Conservation (phyloP, 2,888 invertebrate genomes). For the Pyralis farinalis region DNA sequence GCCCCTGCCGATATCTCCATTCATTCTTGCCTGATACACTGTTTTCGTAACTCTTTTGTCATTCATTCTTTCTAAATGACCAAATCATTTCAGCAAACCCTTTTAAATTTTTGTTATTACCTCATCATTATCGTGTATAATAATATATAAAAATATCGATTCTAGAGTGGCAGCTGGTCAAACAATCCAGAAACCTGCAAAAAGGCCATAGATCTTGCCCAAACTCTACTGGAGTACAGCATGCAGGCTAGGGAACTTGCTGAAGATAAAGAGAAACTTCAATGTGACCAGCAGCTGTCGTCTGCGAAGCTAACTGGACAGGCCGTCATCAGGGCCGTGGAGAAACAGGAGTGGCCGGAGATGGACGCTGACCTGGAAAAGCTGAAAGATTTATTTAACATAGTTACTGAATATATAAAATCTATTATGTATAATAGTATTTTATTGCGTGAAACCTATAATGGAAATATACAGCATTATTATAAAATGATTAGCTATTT, state of each 20-base stretch:
- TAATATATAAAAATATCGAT: slow-evolving; percentile 3
- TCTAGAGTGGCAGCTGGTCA: slow-evolving; percentile 74
- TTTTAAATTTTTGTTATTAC: too few relatives aligned
- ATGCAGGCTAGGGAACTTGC: slow-evolving; percentile 73
- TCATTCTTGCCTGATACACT: too few relatives aligned
- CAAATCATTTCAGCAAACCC: too few relatives aligned
- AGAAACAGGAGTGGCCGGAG: slow-evolving; percentile 69
- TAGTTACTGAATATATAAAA: slow-evolving; percentile 69
- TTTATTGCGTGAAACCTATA: slow-evolving; percentile 21
- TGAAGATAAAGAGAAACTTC: slow-evolving; percentile 66
- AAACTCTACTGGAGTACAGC: slow-evolving; percentile 80
- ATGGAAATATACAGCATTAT: neutral
- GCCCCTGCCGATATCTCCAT: too few relatives aligned
- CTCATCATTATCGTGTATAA: too few relatives aligned
- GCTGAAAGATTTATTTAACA: slow-evolving; percentile 45
- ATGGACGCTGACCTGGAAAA: slow-evolving; percentile 45
- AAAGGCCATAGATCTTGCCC: slow-evolving; percentile 83
- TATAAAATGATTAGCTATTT: too few relatives aligned
- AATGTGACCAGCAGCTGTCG: slow-evolving; percentile 79
- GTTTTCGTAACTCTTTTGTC: too few relatives aligned
- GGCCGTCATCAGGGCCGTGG: slow-evolving; percentile 73
- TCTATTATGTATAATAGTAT: slow-evolving; percentile 44
- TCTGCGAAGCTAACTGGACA: slow-evolving; percentile 81
- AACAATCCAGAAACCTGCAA: slow-evolving; percentile 80
- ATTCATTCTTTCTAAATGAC: too few relatives aligned